Percentiles rank a stretch among this genome's conserved stretches.
Conservation (phyloP, 2,888 invertebrate species). For the Rutpela maculata region DNA sequence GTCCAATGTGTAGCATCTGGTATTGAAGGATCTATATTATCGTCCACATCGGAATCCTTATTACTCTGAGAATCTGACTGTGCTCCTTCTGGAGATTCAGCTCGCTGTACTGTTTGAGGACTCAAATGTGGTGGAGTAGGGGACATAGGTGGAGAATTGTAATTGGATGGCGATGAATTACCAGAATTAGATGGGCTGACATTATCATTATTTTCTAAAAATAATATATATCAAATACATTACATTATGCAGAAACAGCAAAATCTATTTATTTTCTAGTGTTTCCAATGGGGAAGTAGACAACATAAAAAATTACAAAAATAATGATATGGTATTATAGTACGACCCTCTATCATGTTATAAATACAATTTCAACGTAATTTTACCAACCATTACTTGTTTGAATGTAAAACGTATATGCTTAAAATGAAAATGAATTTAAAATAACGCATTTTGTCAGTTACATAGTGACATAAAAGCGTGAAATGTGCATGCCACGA, state of each 20-base stretch:
- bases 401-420: too few relatives aligned
- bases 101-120: constrained; percentile 65
- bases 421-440: too few relatives aligned
- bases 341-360: too few relatives aligned
- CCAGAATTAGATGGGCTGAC: constrained; percentile 51
- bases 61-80: constrained; percentile 64
- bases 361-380: too few relatives aligned
- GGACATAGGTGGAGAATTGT: constrained; percentile 58
- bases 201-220: constrained; percentile 47
- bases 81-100: constrained; percentile 46
- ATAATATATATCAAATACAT: constrained; percentile 8
- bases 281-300: too few relatives aligned
- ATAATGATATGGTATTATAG: too few relatives aligned
- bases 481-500: too few relatives aligned
- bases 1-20: constrained; percentile 91
- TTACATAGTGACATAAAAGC: too few relatives aligned
- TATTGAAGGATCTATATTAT: constrained; percentile 80
- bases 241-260: neutral
- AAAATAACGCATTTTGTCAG: too few relatives aligned
- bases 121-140: constrained; percentile 70
- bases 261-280: neutral
- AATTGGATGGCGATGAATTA: constrained; percentile 47
- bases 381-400: too few relatives aligned
- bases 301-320: too few relatives aligned
- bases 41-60: constrained; percentile 68